Conservation (phyloP, 2,888 invertebrate genomes). For the Tubulanus polymorphus region DNA sequence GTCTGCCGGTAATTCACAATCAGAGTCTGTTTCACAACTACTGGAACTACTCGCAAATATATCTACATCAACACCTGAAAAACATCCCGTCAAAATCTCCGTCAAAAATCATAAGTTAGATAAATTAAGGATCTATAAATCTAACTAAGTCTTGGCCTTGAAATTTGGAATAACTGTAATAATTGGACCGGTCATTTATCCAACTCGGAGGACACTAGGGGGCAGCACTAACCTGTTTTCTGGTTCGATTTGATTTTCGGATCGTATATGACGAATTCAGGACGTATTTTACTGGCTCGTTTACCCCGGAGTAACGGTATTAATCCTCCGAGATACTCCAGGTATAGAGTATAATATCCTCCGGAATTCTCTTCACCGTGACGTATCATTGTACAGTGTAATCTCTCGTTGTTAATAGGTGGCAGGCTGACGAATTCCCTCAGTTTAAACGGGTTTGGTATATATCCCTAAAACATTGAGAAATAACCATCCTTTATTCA, state of each 20-base stretch:
- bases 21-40: constrained; percentile 57
- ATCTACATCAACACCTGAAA: constrained; percentile 12
- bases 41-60: constrained; percentile 13
- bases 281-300: constrained; percentile 91
- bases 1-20: constrained; percentile 63
- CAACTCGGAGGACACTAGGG: too few relatives aligned
- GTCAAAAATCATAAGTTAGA: too few relatives aligned
- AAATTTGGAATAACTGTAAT: too few relatives aligned
- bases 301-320: constrained; percentile 94
- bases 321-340: constrained; percentile 93
- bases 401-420: constrained; percentile 75
- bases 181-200: too few relatives aligned
- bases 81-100: too few relatives aligned
- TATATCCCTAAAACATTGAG: constrained; percentile 70
- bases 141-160: too few relatives aligned
- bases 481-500: background rate
- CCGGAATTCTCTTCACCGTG: constrained; percentile 63
- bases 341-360: constrained; percentile 64
- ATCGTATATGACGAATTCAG: constrained; percentile 86
- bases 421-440: constrained; percentile 92
- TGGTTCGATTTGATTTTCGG: constrained; percentile 52
- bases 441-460: constrained; percentile 82
- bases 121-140: too few relatives aligned
- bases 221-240: constrained; percentile 14
- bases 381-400: constrained; percentile 96